Percentiles rank a stretch among this genome's conserved stretches.
Evolutionary conservation across 2,888 invertebrate species (phyloP).

Genomic region (Trachelus iudaicus): DNA sequence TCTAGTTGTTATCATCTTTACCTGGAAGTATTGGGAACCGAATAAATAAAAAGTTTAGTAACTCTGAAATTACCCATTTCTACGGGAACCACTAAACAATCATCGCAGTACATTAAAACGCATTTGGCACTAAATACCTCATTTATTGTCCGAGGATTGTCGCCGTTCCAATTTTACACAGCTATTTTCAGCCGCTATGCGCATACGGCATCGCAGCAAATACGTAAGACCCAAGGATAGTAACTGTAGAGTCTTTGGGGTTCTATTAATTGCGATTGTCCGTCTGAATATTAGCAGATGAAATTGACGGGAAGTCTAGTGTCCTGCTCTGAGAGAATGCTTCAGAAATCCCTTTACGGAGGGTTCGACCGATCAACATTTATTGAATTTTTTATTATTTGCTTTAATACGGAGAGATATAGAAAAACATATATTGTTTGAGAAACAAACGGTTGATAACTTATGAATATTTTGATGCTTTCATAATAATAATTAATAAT

Average conservation of each 20-base stretch:
- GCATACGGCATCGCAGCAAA: background rate
- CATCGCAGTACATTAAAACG: background rate
- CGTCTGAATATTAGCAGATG: background rate
- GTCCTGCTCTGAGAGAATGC: background rate
- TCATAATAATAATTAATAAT: constrained; percentile 57
- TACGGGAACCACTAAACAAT: background rate
- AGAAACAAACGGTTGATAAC: constrained; percentile 64
- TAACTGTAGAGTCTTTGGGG: background rate
- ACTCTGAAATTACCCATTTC: background rate
- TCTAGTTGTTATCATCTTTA: background rate
- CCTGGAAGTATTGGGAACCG: background rate
- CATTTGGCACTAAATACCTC: background rate
- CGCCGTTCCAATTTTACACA: background rate
- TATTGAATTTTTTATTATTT: constrained; percentile 64
- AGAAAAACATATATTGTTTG: constrained; percentile 65
- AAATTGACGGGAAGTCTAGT: background rate
- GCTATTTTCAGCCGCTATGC: background rate
- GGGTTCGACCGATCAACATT: constrained; percentile 47
- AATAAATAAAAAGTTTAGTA: background rate
- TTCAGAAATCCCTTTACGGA: background rate
- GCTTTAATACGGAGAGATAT: constrained; percentile 65
- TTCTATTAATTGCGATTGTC: background rate
- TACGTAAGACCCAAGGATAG: background rate
- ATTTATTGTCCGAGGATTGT: background rate
- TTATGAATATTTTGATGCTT: constrained; percentile 65